Percentiles rank a stretch among this genome's conserved stretches.
These are phyloP conservation scores for Gonatopus flavifemur DNA, from an alignment of 1,140 invertebrate species.

Conservation along the genomic window DNA sequence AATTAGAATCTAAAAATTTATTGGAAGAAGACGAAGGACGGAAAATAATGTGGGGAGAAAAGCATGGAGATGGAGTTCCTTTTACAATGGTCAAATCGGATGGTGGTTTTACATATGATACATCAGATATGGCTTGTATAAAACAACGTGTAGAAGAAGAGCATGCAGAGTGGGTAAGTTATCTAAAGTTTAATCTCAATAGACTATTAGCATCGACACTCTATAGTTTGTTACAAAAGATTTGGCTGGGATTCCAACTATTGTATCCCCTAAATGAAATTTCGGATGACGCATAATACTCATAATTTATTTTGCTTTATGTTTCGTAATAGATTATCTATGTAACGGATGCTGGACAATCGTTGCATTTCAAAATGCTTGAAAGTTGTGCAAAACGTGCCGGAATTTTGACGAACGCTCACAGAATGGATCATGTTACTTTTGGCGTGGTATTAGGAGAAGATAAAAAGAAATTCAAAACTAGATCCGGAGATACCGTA, in stretches of 20 bases:
- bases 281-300: no score
- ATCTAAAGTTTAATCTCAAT: neutral
- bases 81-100: slow-evolving; percentile 97
- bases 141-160: slow-evolving; percentile 88
- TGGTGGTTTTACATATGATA: slow-evolving; percentile 99
- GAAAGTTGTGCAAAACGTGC: slow-evolving; percentile 71
- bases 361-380: slow-evolving; percentile 78
- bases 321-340: slow-evolving; percentile 72
- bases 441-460: slow-evolving; percentile 98
- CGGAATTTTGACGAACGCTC: slow-evolving; percentile 67
- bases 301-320: no score
- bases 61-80: slow-evolving; percentile 67
- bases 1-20: slow-evolving; percentile 72
- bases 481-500: slow-evolving; percentile 95
- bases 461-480: slow-evolving; percentile 99
- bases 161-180: slow-evolving; percentile 73
- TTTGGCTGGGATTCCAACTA: no score
- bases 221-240: no score
- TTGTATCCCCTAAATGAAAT: no score
- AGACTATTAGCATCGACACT: no score
- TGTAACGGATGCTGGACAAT: slow-evolving; percentile 93
- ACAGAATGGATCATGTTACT: slow-evolving; percentile 85
- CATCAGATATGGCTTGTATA: slow-evolving; percentile 94
- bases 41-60: slow-evolving; percentile 86
- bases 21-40: slow-evolving; percentile 90